Conservation (phyloP, 2,888 invertebrate species). For the Drosophila borborema region DNA sequence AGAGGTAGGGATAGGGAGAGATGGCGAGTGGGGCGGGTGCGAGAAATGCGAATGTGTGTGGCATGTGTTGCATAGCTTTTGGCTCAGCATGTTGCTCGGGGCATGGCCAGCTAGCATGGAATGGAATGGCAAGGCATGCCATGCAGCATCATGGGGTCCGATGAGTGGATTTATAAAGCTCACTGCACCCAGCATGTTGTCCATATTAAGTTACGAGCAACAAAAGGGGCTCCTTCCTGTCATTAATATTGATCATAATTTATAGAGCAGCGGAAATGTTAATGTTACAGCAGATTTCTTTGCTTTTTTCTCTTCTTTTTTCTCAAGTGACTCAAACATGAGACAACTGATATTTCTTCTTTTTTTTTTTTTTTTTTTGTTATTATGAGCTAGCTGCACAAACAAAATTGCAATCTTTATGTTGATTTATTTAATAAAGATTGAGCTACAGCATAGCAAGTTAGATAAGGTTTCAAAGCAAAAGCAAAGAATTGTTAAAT, state of each 20-base stretch:
- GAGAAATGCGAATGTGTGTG: constrained; percentile 17
- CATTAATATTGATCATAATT: constrained; percentile 49
- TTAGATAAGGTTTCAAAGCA: too few species aligned
- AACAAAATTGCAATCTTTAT: neutral
- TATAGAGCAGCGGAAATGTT: constrained; percentile 44
- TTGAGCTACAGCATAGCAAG: too few species aligned
- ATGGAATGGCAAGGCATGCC: neutral
- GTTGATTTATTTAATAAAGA: neutral
- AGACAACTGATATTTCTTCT: constrained; percentile 1
- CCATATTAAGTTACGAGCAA: constrained; percentile 40
- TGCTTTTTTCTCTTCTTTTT: neutral
- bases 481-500: too few species aligned
- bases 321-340: neutral
- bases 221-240: constrained; percentile 29
- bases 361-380: too few species aligned
- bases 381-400: constrained; percentile 1
- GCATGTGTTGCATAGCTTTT: constrained; percentile 48
- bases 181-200: constrained; percentile 55
- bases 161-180: constrained; percentile 54
- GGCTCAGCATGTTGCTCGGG: constrained; percentile 14
- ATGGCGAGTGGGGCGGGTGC: neutral
- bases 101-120: neutral
- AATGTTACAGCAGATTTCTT: constrained; percentile 26
- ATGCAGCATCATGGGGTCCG: constrained; percentile 28
- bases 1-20: neutral